Evolutionary conservation across 2,797 vertebrate species (phyloP).

Genomic region (Gadopsis marmoratus): DNA sequence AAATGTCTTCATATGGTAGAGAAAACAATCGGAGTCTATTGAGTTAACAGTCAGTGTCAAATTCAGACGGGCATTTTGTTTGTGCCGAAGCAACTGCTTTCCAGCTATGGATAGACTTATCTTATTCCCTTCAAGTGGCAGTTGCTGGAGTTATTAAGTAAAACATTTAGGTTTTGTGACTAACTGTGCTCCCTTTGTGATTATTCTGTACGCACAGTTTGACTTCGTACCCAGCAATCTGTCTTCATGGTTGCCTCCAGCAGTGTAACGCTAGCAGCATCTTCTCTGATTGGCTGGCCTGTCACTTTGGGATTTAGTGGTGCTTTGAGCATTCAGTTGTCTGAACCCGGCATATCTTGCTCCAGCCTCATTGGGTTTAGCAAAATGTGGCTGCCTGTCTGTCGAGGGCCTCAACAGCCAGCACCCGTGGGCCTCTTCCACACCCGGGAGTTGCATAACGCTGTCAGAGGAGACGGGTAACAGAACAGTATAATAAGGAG

Average conservation of each 20-base stretch:
- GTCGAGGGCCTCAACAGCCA: constrained; percentile 46
- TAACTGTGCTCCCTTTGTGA: constrained; percentile 40
- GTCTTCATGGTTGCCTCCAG: constrained; percentile 51
- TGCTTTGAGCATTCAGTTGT: constrained; percentile 68
- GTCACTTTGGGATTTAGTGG: constrained; percentile 68
- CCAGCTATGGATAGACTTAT: neutral
- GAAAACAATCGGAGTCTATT: neutral
- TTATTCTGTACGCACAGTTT: constrained; percentile 49
- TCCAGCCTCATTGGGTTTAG: constrained; percentile 60
- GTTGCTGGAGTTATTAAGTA: constrained; percentile 21
- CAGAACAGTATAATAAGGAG: constrained; percentile 32
- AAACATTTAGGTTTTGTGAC: constrained; percentile 41
- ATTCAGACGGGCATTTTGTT: constrained; percentile 12
- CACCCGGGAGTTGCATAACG: constrained; percentile 58
- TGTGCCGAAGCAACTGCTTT: neutral
- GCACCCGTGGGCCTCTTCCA: constrained; percentile 58
- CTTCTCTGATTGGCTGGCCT: constrained; percentile 66
- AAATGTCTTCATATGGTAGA: neutral
- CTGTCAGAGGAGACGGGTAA: constrained; percentile 52
- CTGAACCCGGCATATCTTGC: constrained; percentile 49
- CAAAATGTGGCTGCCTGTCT: constrained; percentile 60
- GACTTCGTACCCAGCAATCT: constrained; percentile 48
- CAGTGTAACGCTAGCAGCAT: constrained; percentile 40
- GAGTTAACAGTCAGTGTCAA: constrained; percentile 7
- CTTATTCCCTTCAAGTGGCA: constrained; percentile 7